Base-by-base conservation (phyloP, 2,797 vertebrate genomes). In the Rhabdomys pumilio region DNA sequence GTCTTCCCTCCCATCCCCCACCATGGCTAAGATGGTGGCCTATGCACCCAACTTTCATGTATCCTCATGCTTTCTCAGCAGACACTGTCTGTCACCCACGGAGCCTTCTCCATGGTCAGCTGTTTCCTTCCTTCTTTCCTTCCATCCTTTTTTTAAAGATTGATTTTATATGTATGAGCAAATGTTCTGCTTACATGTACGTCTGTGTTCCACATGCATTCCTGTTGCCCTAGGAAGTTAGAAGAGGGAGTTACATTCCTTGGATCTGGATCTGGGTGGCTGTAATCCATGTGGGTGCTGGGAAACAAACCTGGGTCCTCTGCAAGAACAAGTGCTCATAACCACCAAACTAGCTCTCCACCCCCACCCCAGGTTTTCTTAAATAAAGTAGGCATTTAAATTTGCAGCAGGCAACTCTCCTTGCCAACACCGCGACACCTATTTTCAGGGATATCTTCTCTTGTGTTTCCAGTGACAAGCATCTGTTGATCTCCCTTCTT, bases 401-500 rank as follows among this genome's bases (percentile, higher is more conserved):
- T 72, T 77, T 41, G 20, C 15, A 26, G 59, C 41, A 75, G 61
- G 19, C 12, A 73, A 65, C 55, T 92, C 63, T 82, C 72, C 24
- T 90, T 80, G 75, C 15, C 41, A 85, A 92, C 31, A 79, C 31
- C 13, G 38, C 38, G 50, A 85, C 92, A 83, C 19, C 31, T 65
- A 29, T 44, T 90, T 89, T 8, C 0, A 38, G 12, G 8, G 12
- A 10, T 31, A 24, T 38, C 59, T 17, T 89, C 44, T 59, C 69
- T 59, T 84, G 20, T 15, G 31, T 73, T 80, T 88, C 85, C 96
- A 81, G 44, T 1, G 57, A 3, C 79, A 50, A 50, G 53, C 8
- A 86, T 7, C 26, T 19, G 29, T 31, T 79, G n/a, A 9, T 77
- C 72, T 93, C 90, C 88, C 59, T 88, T 63, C 91, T 55, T 90